Percentiles rank a stretch among this genome's conserved stretches.
Evolutionary conservation across 2,797 vertebrate genomes (phyloP).

Genomic region (Enteromius paludinosus): DNA sequence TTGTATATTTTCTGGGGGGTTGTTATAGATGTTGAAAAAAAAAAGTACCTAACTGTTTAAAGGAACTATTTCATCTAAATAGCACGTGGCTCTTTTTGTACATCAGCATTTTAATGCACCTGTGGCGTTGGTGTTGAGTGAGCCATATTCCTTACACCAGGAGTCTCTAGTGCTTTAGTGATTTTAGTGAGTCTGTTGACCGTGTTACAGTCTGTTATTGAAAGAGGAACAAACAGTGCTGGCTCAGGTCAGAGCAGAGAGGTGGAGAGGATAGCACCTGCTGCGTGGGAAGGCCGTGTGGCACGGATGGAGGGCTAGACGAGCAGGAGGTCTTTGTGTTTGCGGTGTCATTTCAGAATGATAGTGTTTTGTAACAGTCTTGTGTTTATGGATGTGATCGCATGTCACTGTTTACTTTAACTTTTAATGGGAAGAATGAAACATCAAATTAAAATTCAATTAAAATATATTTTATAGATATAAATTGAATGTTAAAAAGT

Average conservation of each 20-base stretch:
- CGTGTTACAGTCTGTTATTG: slow-evolving; percentile 33
- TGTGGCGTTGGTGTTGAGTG: neutral
- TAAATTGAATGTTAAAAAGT: neutral
- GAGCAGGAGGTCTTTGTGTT: neutral
- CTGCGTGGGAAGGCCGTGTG: slow-evolving; percentile 40
- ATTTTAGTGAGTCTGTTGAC: slow-evolving; percentile 41
- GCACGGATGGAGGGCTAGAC: slow-evolving; percentile 1
- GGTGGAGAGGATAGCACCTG: slow-evolving; percentile 42
- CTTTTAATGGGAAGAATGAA: neutral
- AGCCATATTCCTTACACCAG: slow-evolving; percentile 5
- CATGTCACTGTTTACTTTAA: neutral
- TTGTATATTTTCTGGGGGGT: neutral
- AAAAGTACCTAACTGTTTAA: neutral
- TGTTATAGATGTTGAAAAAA: neutral
- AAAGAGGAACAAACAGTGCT: slow-evolving; percentile 39
- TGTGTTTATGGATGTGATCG: neutral
- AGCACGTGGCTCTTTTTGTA: neutral
- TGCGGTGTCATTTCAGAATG: neutral
- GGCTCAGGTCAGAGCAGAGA: slow-evolving; percentile 44
- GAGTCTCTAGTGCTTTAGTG: neutral
- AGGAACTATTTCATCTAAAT: neutral
- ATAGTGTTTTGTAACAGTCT: neutral
- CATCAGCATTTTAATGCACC: neutral
- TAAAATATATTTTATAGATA: neutral
- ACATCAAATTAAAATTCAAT: neutral